Base-by-base conservation (phyloP, 2,797 vertebrate genomes). In the Miichthys miiuy region DNA sequence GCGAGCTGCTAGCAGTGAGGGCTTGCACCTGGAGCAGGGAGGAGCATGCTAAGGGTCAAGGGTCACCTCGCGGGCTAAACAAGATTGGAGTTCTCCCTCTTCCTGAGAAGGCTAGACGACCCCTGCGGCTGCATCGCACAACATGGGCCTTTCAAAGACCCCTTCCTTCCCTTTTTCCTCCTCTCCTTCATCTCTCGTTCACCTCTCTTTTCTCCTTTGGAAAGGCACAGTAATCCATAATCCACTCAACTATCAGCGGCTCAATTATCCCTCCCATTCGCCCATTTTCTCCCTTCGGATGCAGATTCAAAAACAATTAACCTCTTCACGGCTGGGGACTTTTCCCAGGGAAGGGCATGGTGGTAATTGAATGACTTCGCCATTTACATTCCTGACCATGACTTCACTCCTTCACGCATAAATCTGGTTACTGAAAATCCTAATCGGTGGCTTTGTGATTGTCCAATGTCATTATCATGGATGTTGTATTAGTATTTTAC, bases 11-110 rank as follows among this genome's bases (percentile, higher is more conserved):
- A 92, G 82, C 81, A 89, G 91, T 94, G 92, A 95, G 93, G 89
- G 88, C 89, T 92, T 96, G 96, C 96, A 97, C 96, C 97, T 98
- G 97, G 97, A 95, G 92, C 86, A 92, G 91, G 91, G 94, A 94
- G 94, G 93, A 93, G 92, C 92, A 92, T 85, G 87, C 55, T 0
- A 77, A 85, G 93, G 96, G 95, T 94, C 96, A 96, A 91, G 92
- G 96, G 96, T 96, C 95, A 94, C 91, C 91, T 85, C 75, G 87
- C 91, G 89, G 95, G 94, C 96, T 94, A 95, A 96, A 96, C 94
- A 95, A 88, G 94, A 96, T 94, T 93, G 93, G 91, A 89, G 92
- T 92, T 93, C 80, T 82, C 93, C 90, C 94, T 81, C 71, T 94
- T 79, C 76, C 86, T 91, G 93, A 94, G 94, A 95, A 94, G 95